Percentiles rank a stretch among this genome's conserved stretches.
Evolutionary conservation across 1,140 invertebrate species (phyloP).

Genomic region (Saxidomus purpurata): DNA sequence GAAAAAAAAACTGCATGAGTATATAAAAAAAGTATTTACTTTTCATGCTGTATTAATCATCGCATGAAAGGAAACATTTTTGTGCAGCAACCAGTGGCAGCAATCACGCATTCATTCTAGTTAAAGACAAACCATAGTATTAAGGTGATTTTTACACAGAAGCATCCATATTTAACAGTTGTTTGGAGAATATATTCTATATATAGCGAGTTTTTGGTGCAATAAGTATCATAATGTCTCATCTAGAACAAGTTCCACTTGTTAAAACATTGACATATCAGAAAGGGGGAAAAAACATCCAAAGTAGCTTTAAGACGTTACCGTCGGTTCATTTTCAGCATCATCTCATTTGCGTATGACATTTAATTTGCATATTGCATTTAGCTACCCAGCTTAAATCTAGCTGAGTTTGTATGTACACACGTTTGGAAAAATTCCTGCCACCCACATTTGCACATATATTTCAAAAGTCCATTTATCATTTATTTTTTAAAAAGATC

Average conservation of each 20-base stretch:
- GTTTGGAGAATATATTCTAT: conserved; percentile 47
- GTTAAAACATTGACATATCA: conserved; percentile 58
- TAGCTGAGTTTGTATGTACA: not conserved
- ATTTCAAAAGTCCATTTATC: conserved; percentile 21
- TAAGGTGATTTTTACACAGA: conserved; percentile 17
- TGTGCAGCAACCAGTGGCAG: conserved; percentile 44
- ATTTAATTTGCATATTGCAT: conserved; percentile 46
- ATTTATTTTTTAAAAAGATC: conserved; percentile 40
- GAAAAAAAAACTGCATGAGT: not conserved
- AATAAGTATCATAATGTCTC: conserved; percentile 56
- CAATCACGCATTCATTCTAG: conserved; percentile 24
- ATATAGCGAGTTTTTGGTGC: conserved; percentile 46
- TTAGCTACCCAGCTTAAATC: conserved; percentile 8
- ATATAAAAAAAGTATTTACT: not conserved
- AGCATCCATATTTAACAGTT: conserved; percentile 16
- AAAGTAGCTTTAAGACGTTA: not conserved
- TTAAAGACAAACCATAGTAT: conserved; percentile 1
- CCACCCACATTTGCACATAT: not conserved
- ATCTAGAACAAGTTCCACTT: conserved; percentile 25
- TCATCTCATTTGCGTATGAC: conserved; percentile 42
- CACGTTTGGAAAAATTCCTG: conserved; percentile 26
- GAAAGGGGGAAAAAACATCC: not conserved
- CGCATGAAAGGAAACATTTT: not conserved
- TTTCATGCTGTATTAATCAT: not conserved
- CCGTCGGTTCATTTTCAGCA: conserved; percentile 6